Conservation (phyloP, 1,140 invertebrate species). For the Melitaea cinxia region DNA sequence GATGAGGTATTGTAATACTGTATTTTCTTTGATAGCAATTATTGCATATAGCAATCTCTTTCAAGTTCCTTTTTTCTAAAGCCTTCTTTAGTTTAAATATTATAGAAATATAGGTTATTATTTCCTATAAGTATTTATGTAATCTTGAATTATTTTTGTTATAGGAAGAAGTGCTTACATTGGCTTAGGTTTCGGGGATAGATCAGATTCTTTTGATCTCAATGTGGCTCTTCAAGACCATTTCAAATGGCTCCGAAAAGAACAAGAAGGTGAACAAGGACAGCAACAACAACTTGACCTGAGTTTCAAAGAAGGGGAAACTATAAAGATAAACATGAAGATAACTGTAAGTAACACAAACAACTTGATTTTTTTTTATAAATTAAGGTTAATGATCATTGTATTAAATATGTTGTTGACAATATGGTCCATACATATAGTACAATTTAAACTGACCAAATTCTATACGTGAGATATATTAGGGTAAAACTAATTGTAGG, state of each 20-base stretch:
- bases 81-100: no score
- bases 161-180: conserved; percentile 97
- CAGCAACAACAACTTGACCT: conserved; percentile 94
- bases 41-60: background rate
- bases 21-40: background rate
- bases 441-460: no score
- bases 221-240: conserved; percentile 99
- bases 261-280: conserved; percentile 92
- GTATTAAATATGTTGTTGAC: background rate
- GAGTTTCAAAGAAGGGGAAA: conserved; percentile 99
- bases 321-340: conserved; percentile 99
- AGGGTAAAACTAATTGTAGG: no score
- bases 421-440: no score
- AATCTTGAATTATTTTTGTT: conserved; percentile 43
- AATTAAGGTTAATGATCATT: background rate
- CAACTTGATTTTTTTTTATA: background rate
- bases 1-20: background rate
- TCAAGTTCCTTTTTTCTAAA: background rate
- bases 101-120: no score
- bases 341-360: conserved; percentile 89
- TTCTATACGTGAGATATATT: no score
- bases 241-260: conserved; percentile 98
- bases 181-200: conserved; percentile 97
- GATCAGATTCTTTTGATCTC: conserved; percentile 99
- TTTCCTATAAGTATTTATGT: no score